Evolutionary conservation across 2,797 vertebrate species (phyloP), one percentile per base, ranked within the genome.

Genomic region (Neosilurus hyrtlii): DNA sequence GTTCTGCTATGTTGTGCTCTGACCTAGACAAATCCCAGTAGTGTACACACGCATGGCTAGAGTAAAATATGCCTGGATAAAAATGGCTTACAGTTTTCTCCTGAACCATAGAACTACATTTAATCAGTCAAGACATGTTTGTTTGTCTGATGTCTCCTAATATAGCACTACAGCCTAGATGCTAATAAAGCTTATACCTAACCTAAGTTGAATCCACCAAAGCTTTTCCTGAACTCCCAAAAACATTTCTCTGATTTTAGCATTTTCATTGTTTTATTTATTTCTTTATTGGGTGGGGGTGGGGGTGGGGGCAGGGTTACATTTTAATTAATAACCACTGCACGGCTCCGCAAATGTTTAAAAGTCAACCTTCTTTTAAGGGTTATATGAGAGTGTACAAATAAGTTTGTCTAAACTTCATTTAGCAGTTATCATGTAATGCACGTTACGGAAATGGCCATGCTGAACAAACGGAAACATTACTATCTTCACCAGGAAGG

Each of bases 21-120:
- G 85, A 89, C 90, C 91, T 88, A 92, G 90, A 92, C 93, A 93
- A 93, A 93, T 93, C 94, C 90, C 92, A 92, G 90, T 92, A 92
- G 93, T 91, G 90, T 90, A 89, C 89, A 89, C 91, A 89, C 79
- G 51, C 37, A 26, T 22, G 26, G 72, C 9, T 54, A 37, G 49
- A 56, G 30, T 43, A 15, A 59, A 75, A 75, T 37, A 75, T 10
- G 14, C 56, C 56, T 75, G 7, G 14, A 18, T 65, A 78, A 65
- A 65, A 26, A 78, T 26, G 37, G 37, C 15, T 59, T 75, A 59
- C 57, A 0, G 24, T 76, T 24, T 76, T 61, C 7, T 75, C 18
- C 20, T 57, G 14, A 54, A 26, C 16, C 22, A 15, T 22, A 11
- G 54, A 11, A 6, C 22, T 24, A 8, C 66, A 43, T 14, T 49